Evolutionary conservation across 2,797 vertebrate species (phyloP).

Genomic region (Hephaestus fuliginosus): DNA sequence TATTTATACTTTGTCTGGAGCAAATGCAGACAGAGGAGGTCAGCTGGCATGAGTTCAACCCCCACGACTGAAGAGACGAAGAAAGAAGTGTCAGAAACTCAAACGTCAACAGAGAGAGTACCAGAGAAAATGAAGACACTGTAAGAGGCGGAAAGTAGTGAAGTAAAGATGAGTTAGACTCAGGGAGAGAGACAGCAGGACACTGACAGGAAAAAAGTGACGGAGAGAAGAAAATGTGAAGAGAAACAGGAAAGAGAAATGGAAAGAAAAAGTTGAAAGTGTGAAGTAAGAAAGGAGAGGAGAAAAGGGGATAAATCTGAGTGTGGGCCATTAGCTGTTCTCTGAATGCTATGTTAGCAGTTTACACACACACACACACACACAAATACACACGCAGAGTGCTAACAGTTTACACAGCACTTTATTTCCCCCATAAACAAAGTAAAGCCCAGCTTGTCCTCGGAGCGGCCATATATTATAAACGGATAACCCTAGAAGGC

Average conservation of each 20-base stretch:
- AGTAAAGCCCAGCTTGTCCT: conserved; percentile 41
- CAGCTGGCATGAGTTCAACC: background rate
- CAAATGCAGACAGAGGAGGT: background rate
- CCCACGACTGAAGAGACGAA: background rate
- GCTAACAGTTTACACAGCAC: conserved; percentile 42
- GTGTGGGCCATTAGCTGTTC: conserved; percentile 36
- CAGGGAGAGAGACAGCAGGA: background rate
- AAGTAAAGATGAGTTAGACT: background rate
- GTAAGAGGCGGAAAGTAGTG: background rate
- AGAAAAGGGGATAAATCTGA: conserved; percentile 8
- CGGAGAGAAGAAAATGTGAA: background rate
- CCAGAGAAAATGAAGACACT: conserved; percentile 1
- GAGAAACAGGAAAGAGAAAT: background rate
- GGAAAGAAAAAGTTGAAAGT: background rate
- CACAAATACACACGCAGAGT: conserved; percentile 13
- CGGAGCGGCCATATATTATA: conserved; percentile 33
- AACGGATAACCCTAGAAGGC: conserved; percentile 18
- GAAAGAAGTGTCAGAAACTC: background rate
- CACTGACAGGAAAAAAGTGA: background rate
- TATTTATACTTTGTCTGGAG: background rate
- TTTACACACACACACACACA: conserved; percentile 37
- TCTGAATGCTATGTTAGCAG: conserved; percentile 53
- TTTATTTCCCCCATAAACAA: conserved; percentile 61
- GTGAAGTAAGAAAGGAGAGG: background rate
- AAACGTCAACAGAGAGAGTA: background rate